These are phyloP conservation scores for Hypsopygia costalis DNA, from an alignment of 2,888 invertebrate species.

Conservation along the genomic window DNA sequence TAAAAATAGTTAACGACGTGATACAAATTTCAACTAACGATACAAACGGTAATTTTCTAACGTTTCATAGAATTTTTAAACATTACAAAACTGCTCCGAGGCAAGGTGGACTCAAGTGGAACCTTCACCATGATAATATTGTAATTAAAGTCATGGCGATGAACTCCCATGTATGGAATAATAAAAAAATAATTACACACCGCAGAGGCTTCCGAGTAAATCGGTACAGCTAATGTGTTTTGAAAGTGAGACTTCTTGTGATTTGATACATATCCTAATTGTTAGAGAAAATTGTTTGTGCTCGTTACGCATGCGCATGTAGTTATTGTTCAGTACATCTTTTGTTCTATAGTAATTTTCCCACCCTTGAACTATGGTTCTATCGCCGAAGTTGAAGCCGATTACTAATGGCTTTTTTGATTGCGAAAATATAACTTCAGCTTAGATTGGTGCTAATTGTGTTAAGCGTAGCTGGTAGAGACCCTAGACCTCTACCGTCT, in stretches of 20 bases:
- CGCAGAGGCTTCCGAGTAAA: constrained; percentile 39
- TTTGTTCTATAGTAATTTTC: no score
- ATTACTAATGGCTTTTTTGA: no score
- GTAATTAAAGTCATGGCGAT: constrained; percentile 58
- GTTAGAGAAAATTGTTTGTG: neutral
- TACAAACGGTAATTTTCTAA: constrained; percentile 19
- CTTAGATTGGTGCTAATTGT: no score
- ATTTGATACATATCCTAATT: constrained; percentile 7
- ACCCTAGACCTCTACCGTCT: no score
- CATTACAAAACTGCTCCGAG: constrained; percentile 23
- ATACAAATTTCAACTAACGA: no score
- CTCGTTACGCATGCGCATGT: no score
- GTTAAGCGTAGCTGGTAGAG: no score
- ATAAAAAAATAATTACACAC: constrained; percentile 67
- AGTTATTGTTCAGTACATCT: no score
- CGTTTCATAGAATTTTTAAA: constrained; percentile 24
- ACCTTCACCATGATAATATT: constrained; percentile 58
- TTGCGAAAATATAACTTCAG: no score
- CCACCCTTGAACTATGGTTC: no score
- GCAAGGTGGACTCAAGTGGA: constrained; percentile 48
- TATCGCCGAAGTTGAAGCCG: no score
- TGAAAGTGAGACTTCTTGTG: constrained; percentile 33
- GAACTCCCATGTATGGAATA: constrained; percentile 56
- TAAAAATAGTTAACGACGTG: neutral
- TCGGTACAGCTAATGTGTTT: constrained; percentile 40